These are phyloP conservation scores for Meloidogyne exigua DNA, from an alignment of 1,140 invertebrate genomes.

Conservation along the genomic window DNA sequence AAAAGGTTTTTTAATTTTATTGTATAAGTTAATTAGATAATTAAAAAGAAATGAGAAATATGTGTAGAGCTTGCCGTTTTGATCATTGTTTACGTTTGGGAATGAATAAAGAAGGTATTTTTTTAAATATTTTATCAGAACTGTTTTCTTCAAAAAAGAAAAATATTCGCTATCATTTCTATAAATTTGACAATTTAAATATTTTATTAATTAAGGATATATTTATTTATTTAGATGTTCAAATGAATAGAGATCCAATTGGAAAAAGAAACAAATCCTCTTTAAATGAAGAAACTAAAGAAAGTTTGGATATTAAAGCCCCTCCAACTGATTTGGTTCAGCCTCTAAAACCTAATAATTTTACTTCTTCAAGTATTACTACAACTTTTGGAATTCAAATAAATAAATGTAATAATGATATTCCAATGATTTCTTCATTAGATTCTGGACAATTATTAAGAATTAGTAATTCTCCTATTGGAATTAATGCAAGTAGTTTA, in stretches of 20 bases:
- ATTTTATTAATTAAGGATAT: too few species aligned
- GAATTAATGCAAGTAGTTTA: neutral
- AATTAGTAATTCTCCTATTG: slow-evolving; percentile 8
- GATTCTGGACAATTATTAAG: neutral
- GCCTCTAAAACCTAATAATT: neutral
- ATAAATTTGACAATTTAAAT: too few species aligned
- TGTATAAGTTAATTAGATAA: neutral
- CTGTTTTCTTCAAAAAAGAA: neutral
- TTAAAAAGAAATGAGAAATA: slow-evolving; percentile 44
- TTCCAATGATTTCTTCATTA: neutral
- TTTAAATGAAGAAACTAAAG: neutral
- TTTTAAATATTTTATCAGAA: neutral
- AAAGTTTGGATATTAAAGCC: too few species aligned
- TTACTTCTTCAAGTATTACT: neutral
- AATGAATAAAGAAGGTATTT: slow-evolving; percentile 50
- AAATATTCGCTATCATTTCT: too few species aligned
- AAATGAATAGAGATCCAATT: slow-evolving; percentile 57
- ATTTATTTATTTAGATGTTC: slow-evolving; percentile 43
- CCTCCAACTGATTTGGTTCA: neutral
- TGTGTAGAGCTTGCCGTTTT: slow-evolving; percentile 50
- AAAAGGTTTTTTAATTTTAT: slow-evolving; percentile 36
- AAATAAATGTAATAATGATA: neutral
- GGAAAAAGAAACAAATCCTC: slow-evolving; percentile 20
- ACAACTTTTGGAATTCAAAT: slow-evolving; percentile 2
- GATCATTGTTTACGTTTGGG: slow-evolving; percentile 37